phyloP scores from a whole-genome alignment of 2,888 invertebrate genomes.

The Dinocampus coccinellae region DNA sequence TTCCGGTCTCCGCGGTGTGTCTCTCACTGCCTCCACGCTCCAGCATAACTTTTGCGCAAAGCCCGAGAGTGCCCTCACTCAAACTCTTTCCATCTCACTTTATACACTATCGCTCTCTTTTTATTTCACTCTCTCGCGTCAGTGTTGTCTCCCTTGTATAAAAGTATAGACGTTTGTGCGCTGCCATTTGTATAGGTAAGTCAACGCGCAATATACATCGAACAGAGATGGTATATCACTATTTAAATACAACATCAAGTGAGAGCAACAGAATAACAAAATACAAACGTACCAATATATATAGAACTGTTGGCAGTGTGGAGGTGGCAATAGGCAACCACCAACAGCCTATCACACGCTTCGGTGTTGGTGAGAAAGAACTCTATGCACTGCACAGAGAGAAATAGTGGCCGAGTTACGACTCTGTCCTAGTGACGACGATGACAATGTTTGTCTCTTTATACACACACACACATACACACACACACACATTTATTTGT shows the following conservation, averaged over 20 bases:
- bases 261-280: slow-evolving; percentile 3
- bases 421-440: slow-evolving; percentile 15
- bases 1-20: slow-evolving; percentile 64
- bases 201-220: not conserved
- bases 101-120: slow-evolving; percentile 54
- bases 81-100: slow-evolving; percentile 31
- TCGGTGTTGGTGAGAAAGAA: slow-evolving; percentile 24
- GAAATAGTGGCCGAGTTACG: slow-evolving; percentile 23
- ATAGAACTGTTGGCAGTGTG: slow-evolving; percentile 1
- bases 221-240: slow-evolving; percentile 6
- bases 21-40: slow-evolving; percentile 54
- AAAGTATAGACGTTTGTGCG: not conserved
- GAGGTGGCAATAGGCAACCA: slow-evolving; percentile 32
- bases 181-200: slow-evolving; percentile 8
- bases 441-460: not conserved
- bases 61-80: slow-evolving; percentile 38
- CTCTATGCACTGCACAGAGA: slow-evolving; percentile 19
- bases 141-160: not conserved
- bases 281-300: not conserved
- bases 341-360: slow-evolving; percentile 27
- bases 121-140: not conserved
- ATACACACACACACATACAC: not conserved
- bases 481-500: not conserved
- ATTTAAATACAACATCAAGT: not conserved
- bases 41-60: slow-evolving; percentile 65